These are phyloP conservation scores for Limnephilus auricula DNA, from an alignment of 2,888 invertebrate species.

Conservation along the genomic window DNA sequence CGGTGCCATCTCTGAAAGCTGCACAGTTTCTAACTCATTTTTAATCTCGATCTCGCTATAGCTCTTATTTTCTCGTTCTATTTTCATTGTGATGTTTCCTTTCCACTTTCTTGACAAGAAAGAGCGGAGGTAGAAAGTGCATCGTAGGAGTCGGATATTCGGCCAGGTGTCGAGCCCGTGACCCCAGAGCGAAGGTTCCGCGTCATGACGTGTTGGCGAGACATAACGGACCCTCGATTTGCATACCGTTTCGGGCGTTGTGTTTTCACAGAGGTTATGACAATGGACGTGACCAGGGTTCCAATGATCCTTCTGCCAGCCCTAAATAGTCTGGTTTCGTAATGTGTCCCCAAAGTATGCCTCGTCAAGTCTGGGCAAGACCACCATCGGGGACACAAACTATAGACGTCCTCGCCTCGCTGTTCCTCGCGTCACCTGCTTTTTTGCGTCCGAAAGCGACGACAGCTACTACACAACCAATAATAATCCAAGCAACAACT, in stretches of 20 bases:
- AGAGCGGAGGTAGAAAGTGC: constrained; percentile 33
- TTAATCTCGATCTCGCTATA: background rate
- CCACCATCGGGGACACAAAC: too few species aligned
- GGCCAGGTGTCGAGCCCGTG: constrained; percentile 7
- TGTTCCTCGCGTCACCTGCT: too few species aligned
- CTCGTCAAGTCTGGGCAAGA: background rate
- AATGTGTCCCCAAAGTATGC: background rate
- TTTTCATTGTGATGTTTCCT: constrained; percentile 17
- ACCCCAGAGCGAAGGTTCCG: constrained; percentile 13
- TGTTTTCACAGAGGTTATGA: constrained; percentile 15
- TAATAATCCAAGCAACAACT: too few species aligned
- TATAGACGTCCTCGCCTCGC: background rate
- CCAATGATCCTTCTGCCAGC: background rate
- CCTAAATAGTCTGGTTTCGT: background rate
- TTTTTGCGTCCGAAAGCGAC: background rate
- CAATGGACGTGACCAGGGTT: constrained; percentile 17
- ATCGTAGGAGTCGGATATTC: background rate
- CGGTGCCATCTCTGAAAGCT: background rate
- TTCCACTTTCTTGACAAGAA: constrained; percentile 43
- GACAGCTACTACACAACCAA: background rate
- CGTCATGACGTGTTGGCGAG: constrained; percentile 8
- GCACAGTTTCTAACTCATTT: background rate
- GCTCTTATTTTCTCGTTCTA: constrained; percentile 40
- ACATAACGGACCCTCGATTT: constrained; percentile 41
- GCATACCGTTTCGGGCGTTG: constrained; percentile 24